Evolutionary conservation across 1,140 invertebrate genomes (phyloP), one percentile per base, ranked within the genome.

Genomic region (Harpegnathos saltator): DNA sequence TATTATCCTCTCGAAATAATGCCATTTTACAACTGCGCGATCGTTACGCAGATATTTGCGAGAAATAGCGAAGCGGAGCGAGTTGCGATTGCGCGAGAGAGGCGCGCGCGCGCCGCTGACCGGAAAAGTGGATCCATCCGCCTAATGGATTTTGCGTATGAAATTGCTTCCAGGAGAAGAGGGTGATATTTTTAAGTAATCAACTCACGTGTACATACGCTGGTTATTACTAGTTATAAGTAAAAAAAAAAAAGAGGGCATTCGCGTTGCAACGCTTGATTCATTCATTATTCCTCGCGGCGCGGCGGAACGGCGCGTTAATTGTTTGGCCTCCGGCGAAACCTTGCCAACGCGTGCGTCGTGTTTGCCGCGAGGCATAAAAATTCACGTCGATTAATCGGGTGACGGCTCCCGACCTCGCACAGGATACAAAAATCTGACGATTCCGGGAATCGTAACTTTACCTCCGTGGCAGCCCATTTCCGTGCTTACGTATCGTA

Each of bases 21-120:
- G 78, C 19, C 38, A 61, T 73, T 82, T 74, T 82, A 74, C 62
- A 82, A 74, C 69, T 74, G n/a, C 44, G 50, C 44, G 50, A 58
- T 82, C 44, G 78, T 74, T 73, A 82, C 38, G 52, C 19, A 44
- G 33, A 62, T 33, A 74, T 74, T 71, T 59, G 14, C 7, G 52
- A 71, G 59, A 80, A 22, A 71, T 80, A 69, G 7, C 26, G 52
- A 69, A 22, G 56, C 44, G 29, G 52, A 48, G 44, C 19, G 22
- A 38, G 29, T 44, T n/a, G 22, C 29, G 29, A 33, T 33, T 33
- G 5, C 29, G 29, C 29, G 29, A 3, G 5, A 33, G 29, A 5
- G 29, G 29, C 29, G n/a, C n/a, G n/a, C n/a, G n/a, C n/a, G n/a
- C n/a, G n/a, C n/a, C n/a, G n/a, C n/a, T n/a, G 29, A 33, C 5